Base-by-base conservation (phyloP, 2,113 vertebrate genomes). In the Halichoerus grypus region DNA sequence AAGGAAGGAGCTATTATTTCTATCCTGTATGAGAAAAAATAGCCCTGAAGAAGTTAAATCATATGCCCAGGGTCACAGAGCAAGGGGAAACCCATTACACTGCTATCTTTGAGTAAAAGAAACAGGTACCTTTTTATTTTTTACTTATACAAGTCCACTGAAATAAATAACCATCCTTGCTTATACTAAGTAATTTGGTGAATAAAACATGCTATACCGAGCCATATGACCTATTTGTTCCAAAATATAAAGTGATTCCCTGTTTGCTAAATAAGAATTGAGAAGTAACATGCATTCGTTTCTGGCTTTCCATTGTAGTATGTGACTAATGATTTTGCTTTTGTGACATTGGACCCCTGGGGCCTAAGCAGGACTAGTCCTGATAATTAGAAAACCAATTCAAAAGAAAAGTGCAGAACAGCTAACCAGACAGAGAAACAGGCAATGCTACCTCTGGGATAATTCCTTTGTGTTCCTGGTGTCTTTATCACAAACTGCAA, bases 1-100 rank as follows among this genome's bases (percentile, higher is more conserved):
- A 93, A 94, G 18, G 33, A 83, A 93, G 11, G 9, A 69, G 14
- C 33, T 61, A 12, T 74, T 87, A 92, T 92, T 93, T 94, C 42
- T 61, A 82, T 63, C 28, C n/a, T 69, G 11, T n/a, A 19, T 72
- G 53, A 94, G 57, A 88, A 95, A 95, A 95, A 83, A 39, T 8
- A 94, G 16, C 13, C 36, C 53, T 92, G 28, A 59, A 49, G 31
- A 61, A 18, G 42, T 63, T 81, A 67, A 84, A 13, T 82, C 49
- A 53, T 7, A n/a, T 8, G 8, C 11, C 13, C 61, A 36, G 8
- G 8, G 42, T 84, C 26, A 55, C 14, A 76, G 39, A 95, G 15
- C 12, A 26, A 19, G 46, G 16, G 95, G 12, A 49, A 85, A 33
- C 5, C 39, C 18, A 46, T 33, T 28, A 36, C 10, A 57, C 5